A percentile compares a stretch with the other conserved stretches of the same genome.
Evolutionary conservation across 1,140 invertebrate genomes (phyloP).

Genomic region (Psix sp.): DNA sequence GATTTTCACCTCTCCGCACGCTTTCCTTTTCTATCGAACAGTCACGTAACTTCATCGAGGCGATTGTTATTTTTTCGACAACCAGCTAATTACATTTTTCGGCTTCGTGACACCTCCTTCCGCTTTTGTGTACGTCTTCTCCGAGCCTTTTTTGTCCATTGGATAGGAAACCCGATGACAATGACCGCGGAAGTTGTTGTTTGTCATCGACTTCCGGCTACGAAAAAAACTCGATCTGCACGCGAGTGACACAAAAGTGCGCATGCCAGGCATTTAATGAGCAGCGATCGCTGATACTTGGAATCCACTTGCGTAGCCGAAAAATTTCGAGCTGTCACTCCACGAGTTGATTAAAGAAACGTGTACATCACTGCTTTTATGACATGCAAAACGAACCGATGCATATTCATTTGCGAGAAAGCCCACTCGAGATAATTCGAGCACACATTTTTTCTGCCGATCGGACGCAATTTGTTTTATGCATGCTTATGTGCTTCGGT

Average conservation of each 20-base stretch:
- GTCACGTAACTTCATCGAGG: not conserved
- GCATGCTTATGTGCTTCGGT: too few relatives aligned
- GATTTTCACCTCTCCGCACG: not conserved
- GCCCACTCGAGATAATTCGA: too few relatives aligned
- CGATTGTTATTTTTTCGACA: conserved; percentile 4
- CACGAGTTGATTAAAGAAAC: conserved; percentile 28
- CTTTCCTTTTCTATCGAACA: not conserved
- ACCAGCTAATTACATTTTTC: conserved; percentile 19
- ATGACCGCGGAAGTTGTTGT: conserved; percentile 32
- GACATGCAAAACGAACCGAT: conserved; percentile 49
- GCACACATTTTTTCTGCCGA: too few relatives aligned
- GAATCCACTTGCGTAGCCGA: conserved; percentile 15
- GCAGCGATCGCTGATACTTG: conserved; percentile 23
- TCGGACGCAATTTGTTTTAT: too few relatives aligned
- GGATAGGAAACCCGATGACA: conserved; percentile 26
- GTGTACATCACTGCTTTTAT: conserved; percentile 39
- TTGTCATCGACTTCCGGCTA: conserved; percentile 39
- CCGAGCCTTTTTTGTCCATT: conserved; percentile 18
- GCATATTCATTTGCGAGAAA: conserved; percentile 54
- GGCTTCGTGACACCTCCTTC: conserved; percentile 23
- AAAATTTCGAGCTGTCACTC: conserved; percentile 9
- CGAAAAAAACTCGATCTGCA: conserved; percentile 13
- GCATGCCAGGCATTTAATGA: conserved; percentile 44
- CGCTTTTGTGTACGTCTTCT: conserved; percentile 25
- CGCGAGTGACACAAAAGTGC: conserved; percentile 19